Conservation (phyloP, 2,113 vertebrate genomes). For the Rhombomys opimus region DNA sequence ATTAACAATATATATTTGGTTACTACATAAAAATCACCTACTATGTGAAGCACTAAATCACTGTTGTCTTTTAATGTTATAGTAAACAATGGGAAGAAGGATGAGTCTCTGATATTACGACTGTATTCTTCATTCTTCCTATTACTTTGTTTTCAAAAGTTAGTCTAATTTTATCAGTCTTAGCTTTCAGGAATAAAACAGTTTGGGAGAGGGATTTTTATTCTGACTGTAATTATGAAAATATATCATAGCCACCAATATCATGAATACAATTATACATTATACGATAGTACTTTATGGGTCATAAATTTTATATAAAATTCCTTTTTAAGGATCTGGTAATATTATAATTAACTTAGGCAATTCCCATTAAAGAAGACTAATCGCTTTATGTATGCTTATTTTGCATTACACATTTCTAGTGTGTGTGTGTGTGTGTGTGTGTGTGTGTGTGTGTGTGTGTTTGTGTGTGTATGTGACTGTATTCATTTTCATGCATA, state of each 20-base stretch:
- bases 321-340: background rate
- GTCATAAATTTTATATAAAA: conserved; percentile 6
- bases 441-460: background rate
- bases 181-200: conserved; percentile 27
- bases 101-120: background rate
- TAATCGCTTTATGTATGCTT: background rate
- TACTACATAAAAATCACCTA: background rate
- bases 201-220: background rate
- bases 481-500: background rate
- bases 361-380: background rate
- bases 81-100: background rate
- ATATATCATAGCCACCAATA: background rate
- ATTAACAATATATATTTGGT: background rate
- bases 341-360: background rate
- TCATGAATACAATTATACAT: background rate
- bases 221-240: background rate
- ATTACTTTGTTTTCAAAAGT: conserved; percentile 10
- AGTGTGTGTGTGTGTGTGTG: background rate
- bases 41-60: background rate
- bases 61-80: background rate
- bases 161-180: background rate
- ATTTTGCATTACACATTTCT: background rate
- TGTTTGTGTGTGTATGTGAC: background rate
- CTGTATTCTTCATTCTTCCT: background rate
- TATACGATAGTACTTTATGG: background rate